Conservation (phyloP, 1,140 invertebrate species). For the Apis florea region DNA sequence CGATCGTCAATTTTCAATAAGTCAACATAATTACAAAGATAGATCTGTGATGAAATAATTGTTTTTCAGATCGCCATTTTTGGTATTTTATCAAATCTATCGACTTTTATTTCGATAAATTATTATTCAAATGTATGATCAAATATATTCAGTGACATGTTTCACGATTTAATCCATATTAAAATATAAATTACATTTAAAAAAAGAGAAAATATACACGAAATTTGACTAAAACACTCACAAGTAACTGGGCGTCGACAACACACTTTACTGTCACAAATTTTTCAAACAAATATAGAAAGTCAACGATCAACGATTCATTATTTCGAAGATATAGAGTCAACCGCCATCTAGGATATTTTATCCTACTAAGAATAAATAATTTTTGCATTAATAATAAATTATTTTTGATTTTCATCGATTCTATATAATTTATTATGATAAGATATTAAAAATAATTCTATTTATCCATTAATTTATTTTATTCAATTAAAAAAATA, state of each 20-base stretch:
- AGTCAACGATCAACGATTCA: not conserved
- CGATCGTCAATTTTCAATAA: slow-evolving; percentile 1
- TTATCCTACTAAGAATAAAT: not conserved
- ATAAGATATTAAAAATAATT: not conserved
- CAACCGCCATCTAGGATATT: slow-evolving; percentile 25
- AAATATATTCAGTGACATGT: not conserved
- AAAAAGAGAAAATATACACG: slow-evolving; percentile 28
- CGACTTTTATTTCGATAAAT: not conserved
- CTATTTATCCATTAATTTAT: not conserved
- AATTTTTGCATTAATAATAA: not conserved
- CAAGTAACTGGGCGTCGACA: slow-evolving; percentile 76
- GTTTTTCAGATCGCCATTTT: slow-evolving; percentile 75
- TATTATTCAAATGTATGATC: not conserved
- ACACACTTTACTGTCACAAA: slow-evolving; percentile 61
- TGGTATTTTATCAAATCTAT: slow-evolving; percentile 60
- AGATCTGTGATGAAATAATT: slow-evolving; percentile 61
- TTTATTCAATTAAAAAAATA: not conserved
- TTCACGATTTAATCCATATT: not conserved
- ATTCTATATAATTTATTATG: not conserved
- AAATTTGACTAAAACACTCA: slow-evolving; percentile 69
- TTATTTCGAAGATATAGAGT: not conserved
- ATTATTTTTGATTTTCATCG: no score
- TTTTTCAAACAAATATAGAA: slow-evolving; percentile 36
- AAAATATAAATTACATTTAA: not conserved
- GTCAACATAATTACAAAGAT: slow-evolving; percentile 27